These are phyloP conservation scores for Drosophila paracracens DNA, from an alignment of 2,888 invertebrate genomes.

Conservation along the genomic window DNA sequence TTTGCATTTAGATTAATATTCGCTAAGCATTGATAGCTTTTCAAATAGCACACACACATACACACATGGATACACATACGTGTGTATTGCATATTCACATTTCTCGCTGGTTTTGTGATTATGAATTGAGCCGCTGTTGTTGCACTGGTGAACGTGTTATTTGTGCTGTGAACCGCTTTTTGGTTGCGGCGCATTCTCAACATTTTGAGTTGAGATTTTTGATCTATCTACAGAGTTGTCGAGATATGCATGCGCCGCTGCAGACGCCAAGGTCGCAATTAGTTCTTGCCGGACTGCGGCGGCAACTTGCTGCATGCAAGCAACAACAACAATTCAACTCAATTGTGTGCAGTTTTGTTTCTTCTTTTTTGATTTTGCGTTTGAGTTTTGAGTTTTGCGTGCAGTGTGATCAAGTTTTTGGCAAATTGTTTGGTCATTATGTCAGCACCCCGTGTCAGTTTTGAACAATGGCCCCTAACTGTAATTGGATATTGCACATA, in stretches of 20 bases:
- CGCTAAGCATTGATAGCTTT: conserved; percentile 37
- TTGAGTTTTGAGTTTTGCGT: conserved; percentile 14
- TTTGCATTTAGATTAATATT: conserved; percentile 31
- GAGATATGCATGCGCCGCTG: conserved; percentile 55
- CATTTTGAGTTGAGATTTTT: conserved; percentile 24
- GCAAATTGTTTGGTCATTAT: conserved; percentile 72
- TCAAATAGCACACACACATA: background rate
- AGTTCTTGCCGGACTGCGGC: conserved; percentile 61
- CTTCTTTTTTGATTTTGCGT: conserved; percentile 29
- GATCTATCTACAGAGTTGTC: conserved; percentile 51
- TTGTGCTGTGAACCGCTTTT: conserved; percentile 8
- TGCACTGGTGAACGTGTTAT: conserved; percentile 57
- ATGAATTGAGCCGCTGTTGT: conserved; percentile 20
- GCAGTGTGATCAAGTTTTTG: conserved; percentile 37
- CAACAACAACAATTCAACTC: conserved; percentile 35
- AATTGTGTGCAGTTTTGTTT: conserved; percentile 31
- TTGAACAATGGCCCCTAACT: conserved; percentile 32
- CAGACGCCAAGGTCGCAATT: conserved; percentile 73
- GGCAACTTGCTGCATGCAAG: background rate
- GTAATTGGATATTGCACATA: conserved; percentile 53
- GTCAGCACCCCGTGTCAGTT: conserved; percentile 54
- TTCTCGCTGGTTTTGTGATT: conserved; percentile 9
- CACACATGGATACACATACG: background rate
- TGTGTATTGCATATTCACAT: background rate
- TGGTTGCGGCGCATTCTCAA: conserved; percentile 38